Base-by-base conservation (phyloP, 2,113 vertebrate genomes). In the Anser brachyrhynchus region DNA sequence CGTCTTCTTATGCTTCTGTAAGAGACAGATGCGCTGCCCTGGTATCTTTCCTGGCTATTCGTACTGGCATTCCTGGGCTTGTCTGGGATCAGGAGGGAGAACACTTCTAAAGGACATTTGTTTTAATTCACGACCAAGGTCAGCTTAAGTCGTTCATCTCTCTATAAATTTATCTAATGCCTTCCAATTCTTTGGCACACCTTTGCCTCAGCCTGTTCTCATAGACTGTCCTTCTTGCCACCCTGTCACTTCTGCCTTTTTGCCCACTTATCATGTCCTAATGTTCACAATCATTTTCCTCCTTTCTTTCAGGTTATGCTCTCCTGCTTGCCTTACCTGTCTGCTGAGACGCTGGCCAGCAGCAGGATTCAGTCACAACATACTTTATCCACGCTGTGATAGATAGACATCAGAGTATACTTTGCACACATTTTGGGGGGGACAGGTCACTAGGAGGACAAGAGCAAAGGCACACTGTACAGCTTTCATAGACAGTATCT, bases 391-490 rank as follows among this genome's bases (percentile, higher is more conserved):
- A 11, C 23, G 22, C 22, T 49, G 11, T 28, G 57, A 26, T 18
- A 7, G 31, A 62, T 57, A 29, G 61, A 12, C 35, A 37, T 26
- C 18, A 65, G 19, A 58, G 6, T 35, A 44, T 13, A 64, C n/a
- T 18, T 83, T 64, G n/a, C 19, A 57, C 2, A 21, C 0, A 2
- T 1, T 37, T 62, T 70, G 54, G 7, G 4, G 6, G 15, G 13
- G 26, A 64, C 3, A 13, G 19, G 20, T 54, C 23, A 43, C 19
- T 46, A 33, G 22, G 21, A 75, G 25, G 58, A 58, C 31, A 76
- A 64, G 26, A 76, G 33, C 23, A 75, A 94, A 83, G 37, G 35
- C 52, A 66, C 3, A 21, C 12, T 2, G 39, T 29, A 15, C 49
- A 73, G 26, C 6, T 59, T 80, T 29, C 10, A 2, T 17, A 69